Conservation (phyloP, 1,140 invertebrate genomes). For the Drosophila paulistorum region DNA sequence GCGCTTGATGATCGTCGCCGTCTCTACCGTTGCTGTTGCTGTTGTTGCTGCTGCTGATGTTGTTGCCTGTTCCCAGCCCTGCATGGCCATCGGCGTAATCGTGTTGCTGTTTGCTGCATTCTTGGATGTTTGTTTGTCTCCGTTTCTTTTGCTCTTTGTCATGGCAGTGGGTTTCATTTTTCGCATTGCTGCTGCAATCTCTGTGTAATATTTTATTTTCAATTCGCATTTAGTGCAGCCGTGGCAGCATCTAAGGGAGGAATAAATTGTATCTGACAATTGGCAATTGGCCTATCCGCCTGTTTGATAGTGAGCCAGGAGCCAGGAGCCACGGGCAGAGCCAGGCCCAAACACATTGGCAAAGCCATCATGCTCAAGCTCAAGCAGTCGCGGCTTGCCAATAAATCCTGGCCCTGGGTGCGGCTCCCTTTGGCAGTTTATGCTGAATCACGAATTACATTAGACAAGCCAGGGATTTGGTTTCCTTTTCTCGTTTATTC, state of each 20-base stretch:
- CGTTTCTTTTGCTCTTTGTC: conserved; percentile 8
- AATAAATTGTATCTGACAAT: conserved; percentile 82
- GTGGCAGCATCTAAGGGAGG: conserved; percentile 73
- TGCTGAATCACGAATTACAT: conserved; percentile 81
- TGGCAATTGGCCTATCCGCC: conserved; percentile 80
- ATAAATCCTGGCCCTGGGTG: conserved; percentile 59
- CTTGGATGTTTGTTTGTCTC: conserved; percentile 77
- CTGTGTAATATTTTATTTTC: conserved; percentile 81
- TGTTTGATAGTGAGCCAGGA: conserved; percentile 70
- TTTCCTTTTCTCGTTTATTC: background rate
- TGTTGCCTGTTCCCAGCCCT: conserved; percentile 8
- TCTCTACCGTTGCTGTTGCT: background rate
- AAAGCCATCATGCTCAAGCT: conserved; percentile 6
- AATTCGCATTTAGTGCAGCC: conserved; percentile 81
- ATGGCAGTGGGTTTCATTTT: conserved; percentile 16
- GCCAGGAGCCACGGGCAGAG: conserved; percentile 13
- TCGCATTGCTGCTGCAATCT: conserved; percentile 67
- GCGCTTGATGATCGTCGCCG: conserved; percentile 70
- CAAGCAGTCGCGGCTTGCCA: conserved; percentile 39
- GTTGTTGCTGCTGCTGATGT: background rate
- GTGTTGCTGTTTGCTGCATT: conserved; percentile 78
- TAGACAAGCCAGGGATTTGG: conserved; percentile 59
- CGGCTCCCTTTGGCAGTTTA: conserved; percentile 55
- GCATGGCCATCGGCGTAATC: conserved; percentile 70
- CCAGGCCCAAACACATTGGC: conserved; percentile 34